These are phyloP conservation scores for Capreolus pygargus DNA, from an alignment of 2,113 vertebrate species.

Conservation along the genomic window DNA sequence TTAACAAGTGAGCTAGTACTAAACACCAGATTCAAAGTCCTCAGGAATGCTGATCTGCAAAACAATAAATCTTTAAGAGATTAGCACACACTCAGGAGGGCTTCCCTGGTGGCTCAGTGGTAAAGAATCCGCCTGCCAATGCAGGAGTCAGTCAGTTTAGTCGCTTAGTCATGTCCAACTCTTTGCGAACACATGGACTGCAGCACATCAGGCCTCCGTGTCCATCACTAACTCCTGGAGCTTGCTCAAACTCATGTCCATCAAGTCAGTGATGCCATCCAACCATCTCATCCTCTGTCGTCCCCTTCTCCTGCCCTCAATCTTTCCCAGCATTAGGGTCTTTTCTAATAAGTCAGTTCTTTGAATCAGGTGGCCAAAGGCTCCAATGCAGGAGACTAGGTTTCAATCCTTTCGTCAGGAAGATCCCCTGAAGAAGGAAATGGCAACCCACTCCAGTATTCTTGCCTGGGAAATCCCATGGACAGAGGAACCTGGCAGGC, in stretches of 20 bases:
- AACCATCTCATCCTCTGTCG: neutral
- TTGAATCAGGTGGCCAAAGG: neutral
- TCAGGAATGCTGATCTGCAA: neutral
- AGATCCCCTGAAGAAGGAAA: neutral
- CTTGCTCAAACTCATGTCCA: neutral
- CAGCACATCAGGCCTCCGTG: neutral
- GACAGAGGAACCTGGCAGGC: neutral
- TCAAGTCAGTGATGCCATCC: neutral
- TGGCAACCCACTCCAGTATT: neutral
- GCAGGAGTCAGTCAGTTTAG: neutral
- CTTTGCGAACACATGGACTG: neutral
- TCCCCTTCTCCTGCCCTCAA: neutral
- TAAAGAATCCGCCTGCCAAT: neutral
- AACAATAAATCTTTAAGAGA: neutral
- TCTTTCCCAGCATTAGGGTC: neutral
- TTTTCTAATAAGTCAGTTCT: neutral
- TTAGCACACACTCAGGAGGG: neutral
- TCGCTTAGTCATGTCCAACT: accelerated
- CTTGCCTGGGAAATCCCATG: neutral
- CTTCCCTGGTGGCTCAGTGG: neutral
- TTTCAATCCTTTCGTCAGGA: neutral
- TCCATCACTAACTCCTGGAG: neutral
- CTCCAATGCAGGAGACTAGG: neutral
- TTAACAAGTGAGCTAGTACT: neutral
- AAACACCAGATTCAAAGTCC: slow-evolving; percentile 21